Evolutionary conservation across 2,797 vertebrate species (phyloP), one percentile per base, ranked within the genome.

Genomic region (Sus cebifrons): DNA sequence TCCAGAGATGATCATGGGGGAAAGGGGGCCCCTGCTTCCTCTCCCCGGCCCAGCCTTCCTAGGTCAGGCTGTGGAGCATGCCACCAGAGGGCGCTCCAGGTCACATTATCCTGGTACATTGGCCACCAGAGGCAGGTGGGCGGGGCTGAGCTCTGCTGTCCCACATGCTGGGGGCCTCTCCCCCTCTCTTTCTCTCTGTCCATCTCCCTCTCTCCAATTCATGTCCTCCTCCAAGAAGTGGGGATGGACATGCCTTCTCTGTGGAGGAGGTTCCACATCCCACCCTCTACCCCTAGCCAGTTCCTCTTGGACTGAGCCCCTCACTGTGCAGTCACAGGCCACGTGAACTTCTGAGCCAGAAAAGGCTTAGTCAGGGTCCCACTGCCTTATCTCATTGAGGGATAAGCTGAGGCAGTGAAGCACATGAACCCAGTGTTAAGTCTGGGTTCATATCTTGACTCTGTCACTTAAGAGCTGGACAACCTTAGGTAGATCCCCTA

Each of bases 11-110:
- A n/a, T 1, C 5, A 5, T 5, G 0, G 6, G 20, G 11, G 27
- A 3, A 56, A 32, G 6, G 4, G 15, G 40, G 5, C 40, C 23
- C 40, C 11, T 6, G 23, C 20, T n/a, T n/a, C 1, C 5, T 9
- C 0, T 10, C 52, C 4, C 4, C n/a, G 49, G 27, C 40, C 79
- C 44, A 10, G 40, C 44, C 27, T 17, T 16, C 15, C 6, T 16
- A 10, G 70, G 49, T 62, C 71, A 0, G 16, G 54, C 23, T 40
- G 71, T 27, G 13, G 29, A 29, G 25, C 1, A 3, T 0, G 32
- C 87, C 97, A 74, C 95, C 77, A 98, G 97, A 95, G 96, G 96
- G 97, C 71, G 90, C 92, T 84, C 89, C 87, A 78, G 77, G 23
- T 71, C 92, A 11, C 6, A 2, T 3, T 86, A 73, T 32, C 64